A percentile compares a stretch with the other conserved stretches of the same genome.
Conservation (phyloP, 2,797 vertebrate genomes). For the Micromesistius poutassou region DNA sequence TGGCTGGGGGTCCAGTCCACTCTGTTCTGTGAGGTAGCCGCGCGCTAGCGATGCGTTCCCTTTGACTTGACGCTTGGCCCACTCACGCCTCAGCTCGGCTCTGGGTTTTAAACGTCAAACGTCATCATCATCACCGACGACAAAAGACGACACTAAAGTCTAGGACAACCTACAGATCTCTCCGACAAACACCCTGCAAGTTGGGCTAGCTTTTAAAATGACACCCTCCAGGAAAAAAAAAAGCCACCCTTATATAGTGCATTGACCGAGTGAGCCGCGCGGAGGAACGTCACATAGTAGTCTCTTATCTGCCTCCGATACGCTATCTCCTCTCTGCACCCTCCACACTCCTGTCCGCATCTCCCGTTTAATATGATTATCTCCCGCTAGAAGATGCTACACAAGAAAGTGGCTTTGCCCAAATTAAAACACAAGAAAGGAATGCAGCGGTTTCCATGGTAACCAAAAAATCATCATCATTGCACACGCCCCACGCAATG, state of each 20-base stretch:
- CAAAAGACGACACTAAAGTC: neutral
- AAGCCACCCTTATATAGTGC: constrained; percentile 42
- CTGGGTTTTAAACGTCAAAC: constrained; percentile 35
- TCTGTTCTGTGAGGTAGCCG: constrained; percentile 90
- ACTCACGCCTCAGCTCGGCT: constrained; percentile 19
- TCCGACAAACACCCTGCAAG: constrained; percentile 18
- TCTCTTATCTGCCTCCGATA: constrained; percentile 34
- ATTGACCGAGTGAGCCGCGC: constrained; percentile 31
- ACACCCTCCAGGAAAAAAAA: constrained; percentile 26
- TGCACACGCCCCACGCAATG: constrained; percentile 19
- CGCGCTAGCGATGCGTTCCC: constrained; percentile 73
- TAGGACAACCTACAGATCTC: constrained; percentile 31
- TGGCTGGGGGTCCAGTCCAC: constrained; percentile 86
- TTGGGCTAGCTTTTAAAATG: constrained; percentile 13
- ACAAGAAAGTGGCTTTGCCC: constrained; percentile 65
- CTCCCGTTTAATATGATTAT: constrained; percentile 71
- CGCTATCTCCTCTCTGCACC: constrained; percentile 35
- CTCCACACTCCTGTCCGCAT: constrained; percentile 40
- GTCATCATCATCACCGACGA: constrained; percentile 42
- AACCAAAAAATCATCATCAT: constrained; percentile 55
- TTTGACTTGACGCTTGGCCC: constrained; percentile 69
- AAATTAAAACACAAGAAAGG: constrained; percentile 43
- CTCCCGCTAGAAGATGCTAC: constrained; percentile 74
- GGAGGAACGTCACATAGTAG: constrained; percentile 34
- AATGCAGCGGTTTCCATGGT: constrained; percentile 53